phyloP scores from a whole-genome alignment of 2,113 vertebrate species.

The Paralichthys olivaceus region DNA sequence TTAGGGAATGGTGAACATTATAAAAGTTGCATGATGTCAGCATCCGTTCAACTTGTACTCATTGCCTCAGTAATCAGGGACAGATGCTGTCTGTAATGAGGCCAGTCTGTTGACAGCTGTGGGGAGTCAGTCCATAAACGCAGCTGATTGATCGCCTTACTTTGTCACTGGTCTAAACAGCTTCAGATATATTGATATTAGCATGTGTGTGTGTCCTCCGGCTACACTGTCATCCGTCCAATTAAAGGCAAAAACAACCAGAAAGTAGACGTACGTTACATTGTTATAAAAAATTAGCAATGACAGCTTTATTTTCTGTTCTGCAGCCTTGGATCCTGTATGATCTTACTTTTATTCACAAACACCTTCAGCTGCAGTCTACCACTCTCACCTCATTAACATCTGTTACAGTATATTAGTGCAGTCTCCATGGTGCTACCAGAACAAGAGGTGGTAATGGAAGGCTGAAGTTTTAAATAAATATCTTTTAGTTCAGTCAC shows the following conservation, averaged over 20 bases:
- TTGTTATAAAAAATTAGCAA: too few species aligned
- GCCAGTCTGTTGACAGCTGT: neutral
- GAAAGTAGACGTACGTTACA: too few species aligned
- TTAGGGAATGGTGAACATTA: neutral
- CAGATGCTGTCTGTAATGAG: neutral
- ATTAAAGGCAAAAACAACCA: too few species aligned
- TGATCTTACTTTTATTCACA: too few species aligned
- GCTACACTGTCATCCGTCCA: too few species aligned
- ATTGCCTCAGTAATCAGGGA: slow-evolving; percentile 1
- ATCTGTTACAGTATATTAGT: too few species aligned
- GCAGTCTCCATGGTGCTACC: too few species aligned
- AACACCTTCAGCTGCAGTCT: neutral
- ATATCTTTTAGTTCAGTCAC: neutral
- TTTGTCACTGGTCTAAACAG: neutral
- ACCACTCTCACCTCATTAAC: neutral
- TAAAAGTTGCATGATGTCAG: neutral
- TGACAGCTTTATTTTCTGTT: too few species aligned
- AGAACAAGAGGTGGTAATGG: too few species aligned
- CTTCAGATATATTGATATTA: neutral
- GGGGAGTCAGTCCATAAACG: neutral
- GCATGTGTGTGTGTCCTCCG: neutral
- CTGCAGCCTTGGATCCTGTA: too few species aligned
- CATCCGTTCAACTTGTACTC: neutral
- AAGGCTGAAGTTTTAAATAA: too few species aligned
- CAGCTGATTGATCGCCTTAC: neutral